Conservation (phyloP, 2,113 vertebrate genomes). For the Lycocorax pyrrhopterus region DNA sequence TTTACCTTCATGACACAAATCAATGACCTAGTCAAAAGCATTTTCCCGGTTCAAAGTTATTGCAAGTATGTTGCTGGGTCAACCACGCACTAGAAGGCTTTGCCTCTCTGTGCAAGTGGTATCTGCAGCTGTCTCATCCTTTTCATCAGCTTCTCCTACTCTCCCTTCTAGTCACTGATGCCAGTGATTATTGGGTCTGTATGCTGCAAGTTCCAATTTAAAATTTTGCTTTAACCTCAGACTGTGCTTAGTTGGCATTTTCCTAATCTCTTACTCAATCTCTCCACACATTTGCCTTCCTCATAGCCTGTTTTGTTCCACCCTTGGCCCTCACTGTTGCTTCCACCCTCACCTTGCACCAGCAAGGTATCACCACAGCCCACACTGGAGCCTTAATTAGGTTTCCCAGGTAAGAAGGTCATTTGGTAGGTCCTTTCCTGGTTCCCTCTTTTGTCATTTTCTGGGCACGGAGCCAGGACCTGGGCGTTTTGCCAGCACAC, state of each 20-base stretch:
- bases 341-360: background rate
- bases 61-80: background rate
- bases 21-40: background rate
- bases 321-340: background rate
- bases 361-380: background rate
- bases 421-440: background rate
- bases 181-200: background rate
- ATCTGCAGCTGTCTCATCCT: background rate
- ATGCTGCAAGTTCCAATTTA: background rate
- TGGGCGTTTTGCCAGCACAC: background rate
- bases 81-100: accelerated
- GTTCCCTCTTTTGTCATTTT: background rate
- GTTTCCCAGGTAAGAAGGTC: background rate
- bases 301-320: background rate
- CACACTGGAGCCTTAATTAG: background rate
- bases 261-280: background rate
- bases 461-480: background rate
- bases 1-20: background rate
- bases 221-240: background rate
- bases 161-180: background rate
- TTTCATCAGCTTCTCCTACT: background rate
- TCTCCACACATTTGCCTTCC: background rate
- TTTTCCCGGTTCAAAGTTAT: background rate
- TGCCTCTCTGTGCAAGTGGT: background rate
- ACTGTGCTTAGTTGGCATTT: background rate